Base-by-base conservation (phyloP, 2,113 vertebrate genomes). In the Engystomops pustulosus region DNA sequence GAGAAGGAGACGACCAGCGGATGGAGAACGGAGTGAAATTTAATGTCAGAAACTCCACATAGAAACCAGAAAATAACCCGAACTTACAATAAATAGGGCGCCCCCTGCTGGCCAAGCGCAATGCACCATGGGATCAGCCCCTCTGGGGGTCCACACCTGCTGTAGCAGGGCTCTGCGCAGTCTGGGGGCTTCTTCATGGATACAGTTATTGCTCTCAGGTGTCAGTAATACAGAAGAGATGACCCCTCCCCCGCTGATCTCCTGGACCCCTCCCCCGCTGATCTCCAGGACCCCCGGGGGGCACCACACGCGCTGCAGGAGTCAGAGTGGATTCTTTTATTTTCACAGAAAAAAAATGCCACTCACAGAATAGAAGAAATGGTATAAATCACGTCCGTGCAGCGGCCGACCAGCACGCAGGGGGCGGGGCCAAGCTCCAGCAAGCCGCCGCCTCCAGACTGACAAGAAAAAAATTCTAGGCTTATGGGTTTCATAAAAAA, bases 341-440 rank as follows among this genome's bases (percentile, higher is more conserved):
- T 90, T 86, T 77, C 91, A 94, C 83, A 90, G 95, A 95, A 95
- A 95, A n/a, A 92, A 91, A 91, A 84, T 89, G 85, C 89, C 87
- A 89, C 87, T 93, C 86, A 88, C 87, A 27, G 25, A 47, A 76
- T 41, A 41, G 34, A 6, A 0, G 9, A 76, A 45, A 58, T 23
- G 62, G 84, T 38, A 83, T 79, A 79, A 47, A 67, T 47, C 82
- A 9, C n/a, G n/a, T n/a, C n/a, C n/a, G 3, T 27, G 32, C 58
- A 62, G 81, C 11, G 6, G 27, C 25, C 55, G 53, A 34, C 30
- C n/a, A 14, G 7, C 9, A 2, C 44, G 44, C 9, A 6, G 11
- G 10, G 44, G 11, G 44, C 38, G 38, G 38, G 38, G 38, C 38
- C 38, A 4, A 41, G 4, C 38, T 8, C 38, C 38, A 5, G 38